Conservation (phyloP, 2,113 vertebrate genomes). For the Martes martes region DNA sequence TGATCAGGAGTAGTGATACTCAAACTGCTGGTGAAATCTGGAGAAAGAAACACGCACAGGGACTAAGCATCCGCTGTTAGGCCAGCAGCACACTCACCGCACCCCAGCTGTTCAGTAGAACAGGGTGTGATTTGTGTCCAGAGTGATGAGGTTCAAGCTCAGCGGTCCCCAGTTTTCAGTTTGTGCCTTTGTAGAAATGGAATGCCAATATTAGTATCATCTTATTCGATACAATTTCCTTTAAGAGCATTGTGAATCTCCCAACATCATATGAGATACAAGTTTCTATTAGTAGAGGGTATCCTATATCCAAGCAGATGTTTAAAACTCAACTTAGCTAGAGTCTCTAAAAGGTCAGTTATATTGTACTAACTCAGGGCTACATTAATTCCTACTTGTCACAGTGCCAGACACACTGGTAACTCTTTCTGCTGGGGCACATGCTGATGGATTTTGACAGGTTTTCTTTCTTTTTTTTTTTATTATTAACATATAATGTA, state of each 20-base stretch:
- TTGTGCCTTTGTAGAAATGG: neutral
- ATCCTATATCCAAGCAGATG: neutral
- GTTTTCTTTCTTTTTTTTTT: neutral
- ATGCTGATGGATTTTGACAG: neutral
- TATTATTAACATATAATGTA: too few relatives aligned
- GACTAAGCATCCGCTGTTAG: neutral
- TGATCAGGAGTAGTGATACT: slow-evolving; percentile 76
- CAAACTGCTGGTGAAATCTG: slow-evolving; percentile 80
- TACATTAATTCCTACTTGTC: neutral
- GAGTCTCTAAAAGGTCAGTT: neutral
- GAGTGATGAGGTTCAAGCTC: neutral
- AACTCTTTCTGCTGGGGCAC: neutral
- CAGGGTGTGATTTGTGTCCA: neutral
- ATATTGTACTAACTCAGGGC: neutral
- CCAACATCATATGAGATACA: neutral
- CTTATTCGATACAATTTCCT: neutral
- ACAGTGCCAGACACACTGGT: neutral
- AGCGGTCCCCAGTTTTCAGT: too few relatives aligned
- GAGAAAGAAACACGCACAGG: neutral
- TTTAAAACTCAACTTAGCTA: neutral
- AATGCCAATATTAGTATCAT: neutral
- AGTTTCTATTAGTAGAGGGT: neutral
- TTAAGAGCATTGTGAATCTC: neutral
- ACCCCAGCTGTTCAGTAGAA: neutral
- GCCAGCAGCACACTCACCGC: accelerated